A percentile compares a stretch with the other conserved stretches of the same genome.
These are phyloP conservation scores for Chionomys nivalis DNA, from an alignment of 2,113 vertebrate species.

Conservation along the genomic window DNA sequence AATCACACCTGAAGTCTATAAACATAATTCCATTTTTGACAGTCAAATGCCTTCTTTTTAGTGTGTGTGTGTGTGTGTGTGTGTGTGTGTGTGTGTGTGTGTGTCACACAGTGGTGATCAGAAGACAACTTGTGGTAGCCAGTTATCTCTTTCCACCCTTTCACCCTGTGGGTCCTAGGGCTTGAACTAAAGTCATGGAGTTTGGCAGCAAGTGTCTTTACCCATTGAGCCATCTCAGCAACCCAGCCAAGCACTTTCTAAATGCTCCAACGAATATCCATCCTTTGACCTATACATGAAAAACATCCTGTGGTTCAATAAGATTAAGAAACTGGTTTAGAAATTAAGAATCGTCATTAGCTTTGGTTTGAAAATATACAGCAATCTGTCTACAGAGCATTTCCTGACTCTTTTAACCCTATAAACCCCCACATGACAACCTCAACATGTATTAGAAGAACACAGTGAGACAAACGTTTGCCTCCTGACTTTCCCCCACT, in stretches of 20 bases:
- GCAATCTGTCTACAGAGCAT: background rate
- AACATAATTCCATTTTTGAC: background rate
- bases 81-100: background rate
- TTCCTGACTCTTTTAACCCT: slow-evolving; percentile 28
- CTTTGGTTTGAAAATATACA: background rate
- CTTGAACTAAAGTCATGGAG: background rate
- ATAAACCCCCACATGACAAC: background rate
- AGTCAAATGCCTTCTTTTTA: background rate
- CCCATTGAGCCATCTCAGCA: background rate
- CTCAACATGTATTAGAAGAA: background rate
- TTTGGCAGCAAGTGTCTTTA: background rate
- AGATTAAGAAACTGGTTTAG: background rate
- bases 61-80: background rate
- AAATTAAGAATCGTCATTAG: background rate
- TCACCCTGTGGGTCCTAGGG: background rate
- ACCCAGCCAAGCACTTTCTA: background rate
- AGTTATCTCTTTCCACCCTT: background rate
- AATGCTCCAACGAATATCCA: background rate
- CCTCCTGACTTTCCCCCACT: background rate
- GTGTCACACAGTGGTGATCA: background rate
- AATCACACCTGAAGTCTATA: background rate
- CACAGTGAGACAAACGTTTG: background rate
- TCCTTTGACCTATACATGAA: background rate
- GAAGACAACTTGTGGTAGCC: background rate
- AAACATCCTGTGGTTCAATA: background rate